phyloP scores from a whole-genome alignment of 1,140 invertebrate species.

The Aphidius ervi region DNA sequence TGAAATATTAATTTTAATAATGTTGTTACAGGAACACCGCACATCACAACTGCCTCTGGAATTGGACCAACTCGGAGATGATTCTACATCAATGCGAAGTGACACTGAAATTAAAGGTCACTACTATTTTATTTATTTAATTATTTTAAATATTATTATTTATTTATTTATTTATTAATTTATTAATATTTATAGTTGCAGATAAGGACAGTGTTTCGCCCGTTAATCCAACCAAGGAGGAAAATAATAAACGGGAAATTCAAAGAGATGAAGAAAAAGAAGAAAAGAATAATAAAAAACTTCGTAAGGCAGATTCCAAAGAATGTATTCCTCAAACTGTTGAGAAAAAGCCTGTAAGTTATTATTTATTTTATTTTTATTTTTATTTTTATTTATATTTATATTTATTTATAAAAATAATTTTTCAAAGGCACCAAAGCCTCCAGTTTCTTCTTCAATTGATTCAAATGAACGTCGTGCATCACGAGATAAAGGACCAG shows the following conservation, averaged over 20 bases:
- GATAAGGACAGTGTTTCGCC: conserved; percentile 44
- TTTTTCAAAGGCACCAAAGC: conserved; percentile 46
- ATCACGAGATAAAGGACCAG: conserved; percentile 56
- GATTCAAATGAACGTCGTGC: conserved; percentile 43
- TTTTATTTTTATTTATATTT: conserved; percentile 19
- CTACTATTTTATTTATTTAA: neutral
- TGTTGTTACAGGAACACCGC: conserved; percentile 69
- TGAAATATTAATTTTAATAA: conserved; percentile 25
- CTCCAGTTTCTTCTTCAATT: conserved; percentile 34
- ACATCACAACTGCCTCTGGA: conserved; percentile 80
- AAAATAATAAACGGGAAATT: conserved; percentile 51
- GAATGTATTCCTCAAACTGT: conserved; percentile 45
- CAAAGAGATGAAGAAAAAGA: conserved; percentile 52
- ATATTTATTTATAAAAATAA: no score
- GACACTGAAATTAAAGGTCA: conserved; percentile 73
- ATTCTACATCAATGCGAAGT: conserved; percentile 75
- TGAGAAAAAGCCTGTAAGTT: conserved; percentile 55
- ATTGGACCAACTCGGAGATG: conserved; percentile 74
- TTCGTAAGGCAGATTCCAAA: conserved; percentile 52
- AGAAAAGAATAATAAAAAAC: conserved; percentile 52
- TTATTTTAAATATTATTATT: conserved; percentile 3
- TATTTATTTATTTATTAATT: conserved; percentile 2
- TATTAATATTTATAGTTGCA: conserved; percentile 33
- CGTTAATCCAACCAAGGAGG: conserved; percentile 42
- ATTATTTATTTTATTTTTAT: conserved; percentile 10